These are phyloP conservation scores for cattle (Bos taurus) DNA, from an alignment of 2,113 vertebrate species.

Conservation along the genomic window DNA sequence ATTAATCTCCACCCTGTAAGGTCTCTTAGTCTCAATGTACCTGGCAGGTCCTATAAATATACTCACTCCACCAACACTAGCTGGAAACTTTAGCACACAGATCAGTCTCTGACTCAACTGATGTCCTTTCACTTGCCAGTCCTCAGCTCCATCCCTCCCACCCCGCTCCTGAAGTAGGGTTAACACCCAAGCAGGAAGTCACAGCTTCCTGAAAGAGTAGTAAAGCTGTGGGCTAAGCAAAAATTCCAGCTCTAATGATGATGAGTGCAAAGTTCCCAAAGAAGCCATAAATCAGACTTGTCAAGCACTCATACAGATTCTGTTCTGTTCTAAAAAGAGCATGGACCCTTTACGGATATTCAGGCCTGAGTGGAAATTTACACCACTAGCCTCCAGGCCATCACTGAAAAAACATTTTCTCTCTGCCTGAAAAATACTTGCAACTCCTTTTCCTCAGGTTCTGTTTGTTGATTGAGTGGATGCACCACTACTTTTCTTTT, in stretches of 20 bases:
- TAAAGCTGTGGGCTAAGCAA: not conserved
- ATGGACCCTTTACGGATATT: not conserved
- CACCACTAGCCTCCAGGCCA: not conserved
- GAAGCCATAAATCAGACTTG: not conserved
- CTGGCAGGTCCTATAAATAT: not conserved
- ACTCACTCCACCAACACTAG: not conserved
- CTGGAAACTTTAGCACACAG: not conserved
- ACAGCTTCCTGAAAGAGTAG: not conserved
- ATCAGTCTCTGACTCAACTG: not conserved
- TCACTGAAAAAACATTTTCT: constrained; percentile 29
- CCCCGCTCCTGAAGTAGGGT: rapidly evolving
- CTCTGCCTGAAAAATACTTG: not conserved
- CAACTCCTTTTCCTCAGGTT: not conserved
- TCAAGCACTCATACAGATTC: not conserved
- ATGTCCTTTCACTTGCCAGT: not conserved
- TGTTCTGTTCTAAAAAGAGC: not conserved
- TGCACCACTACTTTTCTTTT: not conserved
- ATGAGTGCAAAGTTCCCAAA: not conserved
- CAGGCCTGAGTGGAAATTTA: constrained; percentile 1
- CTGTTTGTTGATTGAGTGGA: not conserved
- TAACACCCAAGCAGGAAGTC: not conserved
- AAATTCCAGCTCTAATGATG: not conserved
- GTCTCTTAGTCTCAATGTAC: not conserved
- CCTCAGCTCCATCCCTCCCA: not conserved
- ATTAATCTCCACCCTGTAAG: not conserved